phyloP scores from a whole-genome alignment of 2,797 vertebrate genomes.

The Tapera naevia region DNA sequence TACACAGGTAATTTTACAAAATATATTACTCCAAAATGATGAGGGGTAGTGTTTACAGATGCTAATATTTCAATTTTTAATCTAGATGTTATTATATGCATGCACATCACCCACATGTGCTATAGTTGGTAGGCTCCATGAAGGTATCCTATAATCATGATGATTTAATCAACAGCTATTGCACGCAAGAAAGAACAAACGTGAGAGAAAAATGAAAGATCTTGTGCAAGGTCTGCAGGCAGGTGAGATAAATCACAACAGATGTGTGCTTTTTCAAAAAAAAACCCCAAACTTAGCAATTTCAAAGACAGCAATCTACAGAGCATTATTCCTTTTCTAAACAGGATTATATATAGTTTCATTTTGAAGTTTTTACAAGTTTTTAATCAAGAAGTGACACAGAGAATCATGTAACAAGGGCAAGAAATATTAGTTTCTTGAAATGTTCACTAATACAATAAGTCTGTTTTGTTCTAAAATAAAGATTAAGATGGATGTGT shows the following conservation, averaged over 20 bases:
- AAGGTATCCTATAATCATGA: neutral
- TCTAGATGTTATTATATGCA: neutral
- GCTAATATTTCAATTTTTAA: neutral
- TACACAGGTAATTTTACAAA: neutral
- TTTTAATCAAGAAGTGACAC: too few relatives aligned
- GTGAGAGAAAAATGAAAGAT: neutral
- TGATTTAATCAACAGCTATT: neutral
- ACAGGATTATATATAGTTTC: too few relatives aligned
- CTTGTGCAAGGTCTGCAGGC: neutral
- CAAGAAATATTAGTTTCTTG: too few relatives aligned
- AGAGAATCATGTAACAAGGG: too few relatives aligned
- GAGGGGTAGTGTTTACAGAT: neutral
- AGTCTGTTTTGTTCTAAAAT: neutral
- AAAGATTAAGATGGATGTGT: neutral
- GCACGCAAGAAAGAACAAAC: neutral
- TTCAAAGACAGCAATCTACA: too few relatives aligned
- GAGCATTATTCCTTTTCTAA: too few relatives aligned
- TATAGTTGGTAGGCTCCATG: neutral
- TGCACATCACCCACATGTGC: neutral
- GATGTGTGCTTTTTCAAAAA: neutral
- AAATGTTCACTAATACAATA: neutral
- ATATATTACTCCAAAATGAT: neutral
- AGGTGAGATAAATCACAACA: neutral
- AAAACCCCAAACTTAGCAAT: too few relatives aligned
- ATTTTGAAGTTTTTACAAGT: too few relatives aligned